A percentile compares a stretch with the other conserved stretches of the same genome.
phyloP scores from a whole-genome alignment of 2,888 invertebrate genomes.

The Scaptodrosophila latifasciaeformis region DNA sequence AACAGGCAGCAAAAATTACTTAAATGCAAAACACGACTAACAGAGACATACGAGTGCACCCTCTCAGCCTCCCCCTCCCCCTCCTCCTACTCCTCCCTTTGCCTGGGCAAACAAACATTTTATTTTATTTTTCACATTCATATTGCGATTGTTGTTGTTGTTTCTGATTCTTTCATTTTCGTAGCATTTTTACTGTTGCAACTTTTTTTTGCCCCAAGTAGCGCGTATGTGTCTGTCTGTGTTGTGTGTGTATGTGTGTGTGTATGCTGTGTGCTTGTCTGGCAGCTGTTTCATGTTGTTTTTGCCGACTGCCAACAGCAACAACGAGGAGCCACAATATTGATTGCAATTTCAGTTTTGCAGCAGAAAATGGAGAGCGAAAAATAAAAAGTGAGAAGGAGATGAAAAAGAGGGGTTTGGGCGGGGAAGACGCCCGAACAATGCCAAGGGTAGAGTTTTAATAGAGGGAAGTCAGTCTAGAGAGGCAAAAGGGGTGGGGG shows the following conservation, averaged over 20 bases:
- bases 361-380: slow-evolving; percentile 35
- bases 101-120: slow-evolving; percentile 35
- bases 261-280: slow-evolving; percentile 24
- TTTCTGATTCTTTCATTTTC: slow-evolving; percentile 49
- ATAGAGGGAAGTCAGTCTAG: not conserved
- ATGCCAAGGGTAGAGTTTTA: not conserved
- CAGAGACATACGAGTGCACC: too few relatives aligned
- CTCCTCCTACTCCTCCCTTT: too few relatives aligned
- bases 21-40: slow-evolving; percentile 21
- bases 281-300: slow-evolving; percentile 54
- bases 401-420: too few relatives aligned
- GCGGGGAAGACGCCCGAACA: slow-evolving; percentile 10
- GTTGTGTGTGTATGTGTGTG: slow-evolving; percentile 43
- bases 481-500: slow-evolving; percentile 17
- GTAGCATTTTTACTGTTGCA: slow-evolving; percentile 65
- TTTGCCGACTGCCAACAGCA: slow-evolving; percentile 26
- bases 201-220: slow-evolving; percentile 30
- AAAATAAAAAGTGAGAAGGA: too few relatives aligned
- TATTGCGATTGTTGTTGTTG: slow-evolving; percentile 20
- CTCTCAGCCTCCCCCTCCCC: too few relatives aligned
- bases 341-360: slow-evolving; percentile 68
- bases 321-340: slow-evolving; percentile 53
- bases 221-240: slow-evolving; percentile 40
- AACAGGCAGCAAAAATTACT: slow-evolving; percentile 25
- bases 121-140: not conserved